Evolutionary conservation across 1,140 invertebrate species (phyloP).

Genomic region (Ceratina australensis): DNA sequence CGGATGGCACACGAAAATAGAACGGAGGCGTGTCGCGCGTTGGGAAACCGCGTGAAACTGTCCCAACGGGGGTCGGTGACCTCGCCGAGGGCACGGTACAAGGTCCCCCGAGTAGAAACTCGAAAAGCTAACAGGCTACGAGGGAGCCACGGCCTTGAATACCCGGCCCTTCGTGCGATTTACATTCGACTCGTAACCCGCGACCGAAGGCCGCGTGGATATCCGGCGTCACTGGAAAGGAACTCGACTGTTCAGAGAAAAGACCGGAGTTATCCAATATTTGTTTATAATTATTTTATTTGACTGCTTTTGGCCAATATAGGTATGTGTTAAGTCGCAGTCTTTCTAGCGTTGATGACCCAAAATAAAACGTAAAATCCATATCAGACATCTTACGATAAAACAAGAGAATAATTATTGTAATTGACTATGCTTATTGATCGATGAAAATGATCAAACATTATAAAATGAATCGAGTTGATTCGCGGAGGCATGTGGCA

Average conservation of each 20-base stretch:
- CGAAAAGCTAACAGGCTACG: not conserved
- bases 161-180: conserved; percentile 55
- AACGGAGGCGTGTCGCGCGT: not conserved
- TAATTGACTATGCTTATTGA: too few relatives aligned
- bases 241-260: conserved; percentile 2
- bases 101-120: conserved; percentile 43
- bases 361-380: too few relatives aligned
- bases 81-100: conserved; percentile 37
- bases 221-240: conserved; percentile 49
- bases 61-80: conserved; percentile 26
- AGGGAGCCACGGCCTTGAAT: conserved; percentile 50
- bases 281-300: too few relatives aligned
- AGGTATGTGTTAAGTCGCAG: too few relatives aligned
- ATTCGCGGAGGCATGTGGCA: too few relatives aligned
- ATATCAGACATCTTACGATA: too few relatives aligned
- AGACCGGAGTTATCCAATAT: not conserved
- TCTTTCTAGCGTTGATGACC: too few relatives aligned
- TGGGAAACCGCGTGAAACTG: not conserved
- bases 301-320: too few relatives aligned
- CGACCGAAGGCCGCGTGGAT: conserved; percentile 53
- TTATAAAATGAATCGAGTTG: too few relatives aligned
- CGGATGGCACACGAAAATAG: not conserved
- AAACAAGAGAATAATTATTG: too few relatives aligned
- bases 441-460: too few relatives aligned
- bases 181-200: conserved; percentile 61